Percentiles rank a stretch among this genome's conserved stretches.
Conservation (phyloP, 1,140 invertebrate genomes). For the Tyrophagus putrescentiae region DNA sequence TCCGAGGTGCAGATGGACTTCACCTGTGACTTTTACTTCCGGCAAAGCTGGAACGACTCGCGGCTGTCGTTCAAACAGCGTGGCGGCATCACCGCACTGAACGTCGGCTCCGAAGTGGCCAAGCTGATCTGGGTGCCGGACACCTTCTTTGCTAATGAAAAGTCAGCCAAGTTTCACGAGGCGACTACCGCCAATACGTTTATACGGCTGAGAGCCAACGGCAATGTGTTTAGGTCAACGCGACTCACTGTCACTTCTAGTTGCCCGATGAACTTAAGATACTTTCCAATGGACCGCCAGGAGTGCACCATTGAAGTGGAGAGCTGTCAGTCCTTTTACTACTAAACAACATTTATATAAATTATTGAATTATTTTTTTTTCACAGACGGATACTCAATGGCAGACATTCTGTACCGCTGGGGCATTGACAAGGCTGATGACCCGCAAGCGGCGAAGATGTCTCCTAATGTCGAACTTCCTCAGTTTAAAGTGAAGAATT, state of each 20-base stretch:
- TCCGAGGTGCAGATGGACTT: slow-evolving; percentile 99
- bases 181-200: slow-evolving; percentile 94
- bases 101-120: slow-evolving; percentile 40
- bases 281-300: slow-evolving; percentile 93
- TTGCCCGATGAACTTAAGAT: slow-evolving; percentile 92
- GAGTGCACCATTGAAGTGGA: slow-evolving; percentile 92
- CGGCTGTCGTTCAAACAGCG: slow-evolving; percentile 37
- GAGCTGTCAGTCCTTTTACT: slow-evolving; percentile 73
- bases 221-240: slow-evolving; percentile 84
- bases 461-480: slow-evolving; percentile 80
- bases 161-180: slow-evolving; percentile 94
- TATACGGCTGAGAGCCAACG: slow-evolving; percentile 82
- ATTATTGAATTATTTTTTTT: slow-evolving; percentile 16
- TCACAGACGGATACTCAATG: slow-evolving; percentile 89
- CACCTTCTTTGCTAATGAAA: slow-evolving; percentile 94
- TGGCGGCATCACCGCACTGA: slow-evolving; percentile 34
- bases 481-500: slow-evolving; percentile 58
- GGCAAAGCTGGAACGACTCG: slow-evolving; percentile 93
- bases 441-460: slow-evolving; percentile 75
- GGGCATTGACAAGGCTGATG: slow-evolving; percentile 50
- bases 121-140: slow-evolving; percentile 58
- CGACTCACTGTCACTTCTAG: slow-evolving; percentile 92
- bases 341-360: no score
- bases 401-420: slow-evolving; percentile 53
- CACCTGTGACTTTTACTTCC: slow-evolving; percentile 95